These are phyloP conservation scores for Halichoeres trimaculatus DNA, from an alignment of 2,113 vertebrate species.

Conservation along the genomic window DNA sequence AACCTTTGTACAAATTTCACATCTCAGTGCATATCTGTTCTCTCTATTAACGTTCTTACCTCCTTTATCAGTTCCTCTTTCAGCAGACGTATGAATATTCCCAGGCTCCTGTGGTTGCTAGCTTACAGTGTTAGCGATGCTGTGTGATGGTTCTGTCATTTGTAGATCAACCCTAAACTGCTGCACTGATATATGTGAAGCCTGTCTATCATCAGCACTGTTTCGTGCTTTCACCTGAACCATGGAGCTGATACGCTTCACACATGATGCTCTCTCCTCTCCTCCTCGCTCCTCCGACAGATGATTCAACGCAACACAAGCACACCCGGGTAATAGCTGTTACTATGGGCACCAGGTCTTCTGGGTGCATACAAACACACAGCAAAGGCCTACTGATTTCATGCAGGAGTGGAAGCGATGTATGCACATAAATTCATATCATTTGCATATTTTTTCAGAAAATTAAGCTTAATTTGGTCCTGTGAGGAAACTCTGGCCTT, in stretches of 20 bases:
- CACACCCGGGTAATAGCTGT: constrained; percentile 26
- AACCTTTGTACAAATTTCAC: not conserved
- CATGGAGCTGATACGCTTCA: not conserved
- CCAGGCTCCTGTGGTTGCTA: not conserved
- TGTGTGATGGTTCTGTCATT: not conserved
- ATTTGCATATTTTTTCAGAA: constrained; percentile 16
- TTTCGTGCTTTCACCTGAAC: not conserved
- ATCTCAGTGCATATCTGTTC: not conserved
- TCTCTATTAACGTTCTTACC: not conserved
- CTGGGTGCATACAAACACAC: constrained; percentile 3
- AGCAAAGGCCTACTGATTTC: not conserved
- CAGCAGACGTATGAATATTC: not conserved
- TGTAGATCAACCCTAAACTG: too few species aligned
- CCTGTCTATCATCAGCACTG: not conserved
- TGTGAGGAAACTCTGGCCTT: not conserved
- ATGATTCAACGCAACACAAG: constrained; percentile 40
- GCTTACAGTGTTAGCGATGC: not conserved
- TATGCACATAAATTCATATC: constrained; percentile 22
- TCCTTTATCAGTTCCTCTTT: not conserved
- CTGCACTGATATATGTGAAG: too few species aligned
- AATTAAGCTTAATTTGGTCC: constrained; percentile 7
- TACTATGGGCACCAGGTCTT: constrained; percentile 38
- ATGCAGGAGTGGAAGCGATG: not conserved
- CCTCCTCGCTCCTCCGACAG: constrained; percentile 14
- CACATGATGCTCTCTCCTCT: not conserved